Base-by-base conservation (phyloP, 2,797 vertebrate genomes). In the Kryptopterus vitreolus region DNA sequence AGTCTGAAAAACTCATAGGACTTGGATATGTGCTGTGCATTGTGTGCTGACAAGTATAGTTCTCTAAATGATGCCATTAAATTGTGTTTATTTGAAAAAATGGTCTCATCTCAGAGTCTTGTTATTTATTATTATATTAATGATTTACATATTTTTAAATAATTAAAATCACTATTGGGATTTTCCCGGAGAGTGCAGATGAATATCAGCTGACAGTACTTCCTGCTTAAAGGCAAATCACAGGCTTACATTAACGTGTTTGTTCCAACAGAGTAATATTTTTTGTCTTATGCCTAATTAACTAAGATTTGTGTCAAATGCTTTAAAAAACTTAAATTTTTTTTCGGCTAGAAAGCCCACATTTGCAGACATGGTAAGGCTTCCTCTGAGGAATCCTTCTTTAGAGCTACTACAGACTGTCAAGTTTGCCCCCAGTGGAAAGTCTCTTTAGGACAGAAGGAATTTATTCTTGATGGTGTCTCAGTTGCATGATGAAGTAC, bases 1-100 rank as follows among this genome's bases (percentile, higher is more conserved):
- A n/a, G n/a, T n/a, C n/a, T n/a, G n/a, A n/a, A n/a, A n/a, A 43
- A 43, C 38, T 43, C 10, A 43, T 10, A 43, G 38, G 10, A 43
- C 38, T 43, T 43, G 0, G 0, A 1, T 1, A 43, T 7, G 7
- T 43, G 0, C 0, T 43, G 7, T 43, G 2, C 38, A 43, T 43
- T 43, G 10, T 24, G 38, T 22, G 35, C 4, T 24, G 38, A n/a
- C 63, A n/a, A 38, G 20, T 11, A 15, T 2, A 43, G 38, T 43
- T 48, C 38, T 68, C n/a, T 68, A 68, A 68, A 46, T 24, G 12
- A 2, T 68, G 46, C 65, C n/a, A 16, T 11, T 22, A 22, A 4
- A 1, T 38, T 11, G 4, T 6, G 0, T 13, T 38, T 22, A 11
- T 5, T 20, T 22, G 12, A 24, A 26, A 9, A 5, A 18, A 52